phyloP scores from a whole-genome alignment of 2,797 vertebrate species.

The Anguilla pacifica region DNA sequence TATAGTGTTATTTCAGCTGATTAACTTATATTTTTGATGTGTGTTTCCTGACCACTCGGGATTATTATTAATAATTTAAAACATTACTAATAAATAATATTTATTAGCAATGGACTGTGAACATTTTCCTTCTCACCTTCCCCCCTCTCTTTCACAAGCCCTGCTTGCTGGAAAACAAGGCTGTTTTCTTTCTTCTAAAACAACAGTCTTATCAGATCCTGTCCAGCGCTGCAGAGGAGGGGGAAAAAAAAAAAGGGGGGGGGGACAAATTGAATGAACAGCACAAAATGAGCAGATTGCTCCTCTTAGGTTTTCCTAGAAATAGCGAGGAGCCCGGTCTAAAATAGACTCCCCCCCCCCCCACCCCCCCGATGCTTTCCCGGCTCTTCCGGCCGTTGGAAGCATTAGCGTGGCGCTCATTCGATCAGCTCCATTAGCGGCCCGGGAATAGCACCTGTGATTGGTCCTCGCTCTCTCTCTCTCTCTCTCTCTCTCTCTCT shows the following conservation, averaged over 20 bases:
- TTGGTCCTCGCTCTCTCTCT: not conserved
- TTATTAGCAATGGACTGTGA: not conserved
- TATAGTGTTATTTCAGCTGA: constrained; percentile 43
- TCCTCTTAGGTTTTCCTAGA: constrained; percentile 67
- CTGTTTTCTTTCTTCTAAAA: not conserved
- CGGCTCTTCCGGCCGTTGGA: constrained; percentile 51
- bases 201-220: constrained; percentile 16
- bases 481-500: no score
- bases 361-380: constrained; percentile 55
- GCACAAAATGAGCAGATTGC: constrained; percentile 59
- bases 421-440: constrained; percentile 66
- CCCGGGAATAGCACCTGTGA: constrained; percentile 8
- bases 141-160: not conserved
- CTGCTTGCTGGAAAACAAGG: not conserved
- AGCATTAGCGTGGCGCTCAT: constrained; percentile 65
- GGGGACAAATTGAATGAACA: constrained; percentile 47
- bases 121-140: not conserved
- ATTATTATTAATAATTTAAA: not conserved
- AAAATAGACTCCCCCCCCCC: constrained; percentile 60
- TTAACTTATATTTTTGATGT: not conserved
- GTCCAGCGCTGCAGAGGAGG: constrained; percentile 48
- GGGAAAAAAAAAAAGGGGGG: constrained; percentile 61
- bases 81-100: no score
- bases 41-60: constrained; percentile 36
- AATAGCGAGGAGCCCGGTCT: constrained; percentile 48